Base-by-base conservation (phyloP, 2,113 vertebrate species). In the Gopherus evgoodei region DNA sequence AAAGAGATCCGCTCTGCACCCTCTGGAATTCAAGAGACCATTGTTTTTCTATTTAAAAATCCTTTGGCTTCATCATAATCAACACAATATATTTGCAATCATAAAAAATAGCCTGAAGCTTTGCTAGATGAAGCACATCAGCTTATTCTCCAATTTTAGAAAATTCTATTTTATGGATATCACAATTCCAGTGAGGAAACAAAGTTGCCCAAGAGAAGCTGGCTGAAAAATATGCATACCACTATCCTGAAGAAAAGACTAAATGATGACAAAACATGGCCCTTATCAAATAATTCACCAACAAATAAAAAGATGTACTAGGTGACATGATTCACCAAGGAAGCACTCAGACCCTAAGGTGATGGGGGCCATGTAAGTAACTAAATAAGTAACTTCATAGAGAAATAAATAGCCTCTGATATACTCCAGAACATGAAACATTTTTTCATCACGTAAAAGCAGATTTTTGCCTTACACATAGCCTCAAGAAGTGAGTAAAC, bases 21-120 rank as follows among this genome's bases (percentile, higher is more conserved):
- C 78, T 85, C 57, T 86, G 95, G 81, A 95, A 96, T 31, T 59
- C 83, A 88, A 50, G 11, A 84, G 38, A 65, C 50, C 91, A 90
- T 47, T 92, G 88, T 91, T 92, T 56, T 35, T 47, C 90, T 94
- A 80, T 95, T 95, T 95, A 96, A 95, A 95, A 96, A 86, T 90
- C 52, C 3, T 95, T 93, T 87, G 65, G 91, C 90, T 97, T 96
- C 87, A 96, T 96, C 96, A 90, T 96, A 97, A 97, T 97, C 96
- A 96, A 97, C 94, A 93, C 87, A 95, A 91, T 95, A 79, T 96
- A 95, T 95, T 81, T 96, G 88, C 82, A 96, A 97, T 96, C 86
- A 95, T 92, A 95, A 95, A 96, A 96, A 97, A 96, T 94, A 97
- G 92, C 89, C 96, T 90, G 84, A 89, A 95, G 96, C 89, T 95